Conservation (phyloP, 2,113 vertebrate genomes). For the Boleophthalmus pectinirostris region DNA sequence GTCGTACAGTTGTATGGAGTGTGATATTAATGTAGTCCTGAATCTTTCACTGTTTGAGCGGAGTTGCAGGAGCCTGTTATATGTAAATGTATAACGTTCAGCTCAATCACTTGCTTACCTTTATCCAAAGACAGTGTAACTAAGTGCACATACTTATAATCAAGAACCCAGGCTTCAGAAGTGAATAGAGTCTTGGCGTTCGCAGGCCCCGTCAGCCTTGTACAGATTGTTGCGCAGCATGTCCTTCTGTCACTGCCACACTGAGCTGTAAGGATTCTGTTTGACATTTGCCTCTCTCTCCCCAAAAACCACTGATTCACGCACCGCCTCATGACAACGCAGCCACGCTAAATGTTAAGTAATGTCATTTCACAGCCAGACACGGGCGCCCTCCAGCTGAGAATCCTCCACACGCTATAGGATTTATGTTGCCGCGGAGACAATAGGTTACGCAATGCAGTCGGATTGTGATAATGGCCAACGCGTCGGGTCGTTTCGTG, state of each 20-base stretch:
- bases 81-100: too few relatives aligned
- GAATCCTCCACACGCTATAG: background rate
- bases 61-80: too few relatives aligned
- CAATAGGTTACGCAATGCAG: background rate
- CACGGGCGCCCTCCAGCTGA: constrained; percentile 8
- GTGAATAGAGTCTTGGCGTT: constrained; percentile 23
- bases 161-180: background rate
- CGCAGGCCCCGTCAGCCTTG: constrained; percentile 48
- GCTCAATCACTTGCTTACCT: too few relatives aligned
- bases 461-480: background rate
- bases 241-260: constrained; percentile 40
- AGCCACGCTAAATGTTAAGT: background rate
- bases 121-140: background rate
- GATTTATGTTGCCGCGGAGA: background rate
- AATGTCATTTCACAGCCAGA: constrained; percentile 16
- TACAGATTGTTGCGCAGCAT: constrained; percentile 52
- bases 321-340: constrained; percentile 17
- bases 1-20: too few relatives aligned
- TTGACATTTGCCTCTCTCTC: constrained; percentile 50
- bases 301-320: constrained; percentile 35
- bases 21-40: too few relatives aligned
- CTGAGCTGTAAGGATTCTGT: constrained; percentile 53
- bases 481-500: background rate
- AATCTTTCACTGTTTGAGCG: too few relatives aligned
- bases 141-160: constrained; percentile 5